phyloP scores from a whole-genome alignment of 2,113 vertebrate genomes.

The Pituophis catenifer region DNA sequence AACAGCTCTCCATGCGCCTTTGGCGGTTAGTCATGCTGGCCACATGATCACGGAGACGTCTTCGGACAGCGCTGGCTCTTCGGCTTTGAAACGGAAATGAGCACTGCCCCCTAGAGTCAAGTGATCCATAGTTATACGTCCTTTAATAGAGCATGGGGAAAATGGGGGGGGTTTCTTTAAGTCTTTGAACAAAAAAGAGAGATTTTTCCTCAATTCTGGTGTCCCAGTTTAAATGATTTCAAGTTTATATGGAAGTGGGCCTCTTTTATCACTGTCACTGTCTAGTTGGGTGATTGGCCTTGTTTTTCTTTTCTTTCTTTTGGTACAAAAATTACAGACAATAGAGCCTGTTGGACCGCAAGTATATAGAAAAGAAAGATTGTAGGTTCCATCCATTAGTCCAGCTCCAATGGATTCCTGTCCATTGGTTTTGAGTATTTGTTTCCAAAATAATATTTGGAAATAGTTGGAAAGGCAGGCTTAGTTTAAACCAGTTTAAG shows the following conservation, averaged over 20 bases:
- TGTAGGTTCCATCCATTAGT: neutral
- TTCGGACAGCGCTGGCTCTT: too few species aligned
- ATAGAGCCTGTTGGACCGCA: neutral
- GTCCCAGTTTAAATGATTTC: neutral
- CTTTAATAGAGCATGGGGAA: neutral
- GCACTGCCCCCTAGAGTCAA: neutral
- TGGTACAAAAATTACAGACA: neutral
- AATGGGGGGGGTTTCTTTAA: too few species aligned
- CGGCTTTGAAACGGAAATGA: too few species aligned
- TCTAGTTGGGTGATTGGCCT: slow-evolving; percentile 14
- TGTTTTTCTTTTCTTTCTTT: neutral
- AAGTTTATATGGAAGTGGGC: neutral
- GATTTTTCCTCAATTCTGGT: neutral
- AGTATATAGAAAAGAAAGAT: neutral
- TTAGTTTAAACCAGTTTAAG: neutral
- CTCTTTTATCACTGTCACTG: neutral
- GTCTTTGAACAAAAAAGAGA: neutral
- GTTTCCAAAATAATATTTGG: neutral
- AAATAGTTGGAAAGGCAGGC: neutral
- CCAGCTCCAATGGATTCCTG: neutral
- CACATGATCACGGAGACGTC: too few species aligned
- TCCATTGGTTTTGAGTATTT: neutral
- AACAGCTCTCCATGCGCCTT: too few species aligned
- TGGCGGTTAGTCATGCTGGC: too few species aligned
- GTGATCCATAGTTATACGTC: neutral